Conservation (phyloP, 2,113 vertebrate species). For the Brachypteracias leptosomus region DNA sequence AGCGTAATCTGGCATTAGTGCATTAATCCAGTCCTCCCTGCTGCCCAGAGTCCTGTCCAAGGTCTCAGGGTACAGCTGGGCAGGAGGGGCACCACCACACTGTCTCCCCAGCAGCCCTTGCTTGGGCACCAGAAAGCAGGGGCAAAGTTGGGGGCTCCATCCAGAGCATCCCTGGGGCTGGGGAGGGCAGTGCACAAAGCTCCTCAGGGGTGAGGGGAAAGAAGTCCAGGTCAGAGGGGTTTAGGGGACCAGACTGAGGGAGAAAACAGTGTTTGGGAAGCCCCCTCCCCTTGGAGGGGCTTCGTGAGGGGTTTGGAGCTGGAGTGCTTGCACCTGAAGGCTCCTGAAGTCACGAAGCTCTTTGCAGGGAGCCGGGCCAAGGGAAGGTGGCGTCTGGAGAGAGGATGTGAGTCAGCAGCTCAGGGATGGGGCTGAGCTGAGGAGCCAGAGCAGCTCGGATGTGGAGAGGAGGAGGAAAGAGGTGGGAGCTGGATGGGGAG, state of each 20-base stretch:
- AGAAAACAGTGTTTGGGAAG: background rate
- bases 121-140: background rate
- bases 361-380: constrained; percentile 10
- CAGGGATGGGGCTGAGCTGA: background rate
- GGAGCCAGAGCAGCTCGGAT: background rate
- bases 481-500: background rate
- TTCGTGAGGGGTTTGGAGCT: background rate
- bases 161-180: background rate
- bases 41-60: background rate
- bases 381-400: background rate
- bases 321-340: background rate
- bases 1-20: constrained; percentile 50
- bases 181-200: background rate
- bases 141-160: background rate
- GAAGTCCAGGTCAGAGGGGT: background rate
- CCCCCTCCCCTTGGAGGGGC: background rate
- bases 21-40: constrained; percentile 27
- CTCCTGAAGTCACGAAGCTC: background rate
- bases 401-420: constrained; percentile 60
- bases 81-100: background rate
- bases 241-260: too few species aligned
- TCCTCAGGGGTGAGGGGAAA: background rate
- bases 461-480: background rate
- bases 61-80: background rate
- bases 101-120: background rate